These are phyloP conservation scores for Vespertilio murinus DNA, from an alignment of 2,797 vertebrate species.

Conservation along the genomic window DNA sequence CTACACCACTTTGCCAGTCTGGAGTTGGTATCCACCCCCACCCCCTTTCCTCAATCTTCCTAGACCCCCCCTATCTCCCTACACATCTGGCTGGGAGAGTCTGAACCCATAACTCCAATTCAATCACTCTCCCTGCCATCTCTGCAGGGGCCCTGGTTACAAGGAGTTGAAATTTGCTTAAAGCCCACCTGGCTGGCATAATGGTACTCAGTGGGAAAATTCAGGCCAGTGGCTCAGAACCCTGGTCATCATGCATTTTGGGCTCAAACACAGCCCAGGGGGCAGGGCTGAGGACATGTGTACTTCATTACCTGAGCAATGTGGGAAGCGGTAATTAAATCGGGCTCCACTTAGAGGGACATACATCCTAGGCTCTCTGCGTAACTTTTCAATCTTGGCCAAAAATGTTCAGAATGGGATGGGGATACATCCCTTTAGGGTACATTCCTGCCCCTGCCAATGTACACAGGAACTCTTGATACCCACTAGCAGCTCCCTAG, in stretches of 20 bases:
- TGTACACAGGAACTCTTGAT: neutral
- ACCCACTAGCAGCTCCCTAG: neutral
- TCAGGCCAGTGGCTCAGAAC: constrained; percentile 69
- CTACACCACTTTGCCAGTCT: neutral
- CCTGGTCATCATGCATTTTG: constrained; percentile 75
- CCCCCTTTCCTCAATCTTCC: neutral
- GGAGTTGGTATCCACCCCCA: neutral
- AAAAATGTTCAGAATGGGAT: neutral
- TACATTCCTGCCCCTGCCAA: neutral
- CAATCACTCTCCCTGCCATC: neutral
- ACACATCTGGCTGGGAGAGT: neutral
- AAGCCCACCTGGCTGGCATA: constrained; percentile 72
- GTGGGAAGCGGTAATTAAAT: constrained; percentile 68
- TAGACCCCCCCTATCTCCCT: neutral
- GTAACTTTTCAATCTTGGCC: constrained; percentile 32
- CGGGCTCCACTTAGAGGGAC: constrained; percentile 3
- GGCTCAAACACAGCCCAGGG: constrained; percentile 67
- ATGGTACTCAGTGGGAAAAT: constrained; percentile 67
- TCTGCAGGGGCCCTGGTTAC: constrained; percentile 64
- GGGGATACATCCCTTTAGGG: neutral
- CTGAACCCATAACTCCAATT: constrained; percentile 45
- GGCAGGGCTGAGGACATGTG: constrained; percentile 59
- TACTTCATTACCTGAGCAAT: constrained; percentile 59
- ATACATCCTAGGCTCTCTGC: neutral
- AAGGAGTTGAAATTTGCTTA: constrained; percentile 71